Percentiles rank a stretch among this genome's conserved stretches.
Evolutionary conservation across 2,888 invertebrate genomes (phyloP).

Genomic region (Ypsolopha scabrella): DNA sequence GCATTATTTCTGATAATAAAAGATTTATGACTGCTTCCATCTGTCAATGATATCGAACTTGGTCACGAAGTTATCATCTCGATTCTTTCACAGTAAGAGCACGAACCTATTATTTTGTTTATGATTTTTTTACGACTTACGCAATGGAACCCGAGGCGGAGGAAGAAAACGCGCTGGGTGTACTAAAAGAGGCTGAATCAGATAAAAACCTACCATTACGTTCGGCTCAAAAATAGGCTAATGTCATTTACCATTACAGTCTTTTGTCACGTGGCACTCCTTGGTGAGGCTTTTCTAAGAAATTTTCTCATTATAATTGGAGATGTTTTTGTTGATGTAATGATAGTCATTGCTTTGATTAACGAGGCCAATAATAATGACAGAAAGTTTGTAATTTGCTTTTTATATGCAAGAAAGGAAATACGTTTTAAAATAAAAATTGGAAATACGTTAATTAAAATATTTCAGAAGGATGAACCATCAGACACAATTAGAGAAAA

Average conservation of each 20-base stretch:
- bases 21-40: conserved; percentile 38
- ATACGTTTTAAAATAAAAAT: too few relatives aligned
- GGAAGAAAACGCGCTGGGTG: conserved; percentile 31
- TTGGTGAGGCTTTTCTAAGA: not conserved
- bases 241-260: conserved; percentile 52
- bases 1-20: conserved; percentile 29
- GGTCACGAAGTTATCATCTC: conserved; percentile 31
- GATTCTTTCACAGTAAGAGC: conserved; percentile 5
- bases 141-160: conserved; percentile 22
- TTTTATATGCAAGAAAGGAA: too few relatives aligned
- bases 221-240: conserved; percentile 46
- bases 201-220: conserved; percentile 34
- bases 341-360: too few relatives aligned
- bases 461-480: not conserved
- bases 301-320: not conserved
- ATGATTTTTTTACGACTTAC: conserved; percentile 19
- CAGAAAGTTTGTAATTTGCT: too few relatives aligned
- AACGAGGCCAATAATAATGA: too few relatives aligned
- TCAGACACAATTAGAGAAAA: not conserved
- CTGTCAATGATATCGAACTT: conserved; percentile 30
- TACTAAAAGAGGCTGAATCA: conserved; percentile 22
- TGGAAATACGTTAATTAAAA: not conserved
- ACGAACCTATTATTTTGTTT: conserved; percentile 15
- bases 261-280: conserved; percentile 47
- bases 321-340: not conserved